phyloP scores from a whole-genome alignment of 2,888 invertebrate genomes.

The Neoscelio sp. region DNA sequence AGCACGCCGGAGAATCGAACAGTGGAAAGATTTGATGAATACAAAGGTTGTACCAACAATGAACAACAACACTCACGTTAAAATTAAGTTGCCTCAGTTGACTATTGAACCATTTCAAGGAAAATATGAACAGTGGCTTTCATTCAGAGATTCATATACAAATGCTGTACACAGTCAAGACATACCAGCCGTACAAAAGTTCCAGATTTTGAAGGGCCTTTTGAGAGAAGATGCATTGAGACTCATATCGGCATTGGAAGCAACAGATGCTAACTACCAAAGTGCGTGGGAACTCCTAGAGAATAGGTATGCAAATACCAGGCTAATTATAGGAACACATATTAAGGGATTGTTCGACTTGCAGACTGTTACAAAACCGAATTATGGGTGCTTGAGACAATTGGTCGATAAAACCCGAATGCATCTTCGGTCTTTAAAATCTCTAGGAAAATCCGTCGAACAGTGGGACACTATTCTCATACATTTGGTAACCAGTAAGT shows the following conservation, averaged over 20 bases:
- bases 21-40: not conserved
- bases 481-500: not conserved
- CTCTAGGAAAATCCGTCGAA: not conserved
- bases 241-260: conserved; percentile 4
- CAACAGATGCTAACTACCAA: conserved; percentile 2
- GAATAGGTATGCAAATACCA: conserved; percentile 7
- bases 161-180: conserved; percentile 5
- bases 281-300: conserved; percentile 10
- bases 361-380: not conserved
- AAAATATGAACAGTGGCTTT: conserved; percentile 23
- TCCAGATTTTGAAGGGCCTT: conserved; percentile 14
- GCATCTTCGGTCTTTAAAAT: conserved; percentile 7
- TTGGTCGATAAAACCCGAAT: conserved; percentile 21
- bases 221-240: conserved; percentile 9
- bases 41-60: not conserved
- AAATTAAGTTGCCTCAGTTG: not conserved
- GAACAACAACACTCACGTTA: not conserved
- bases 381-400: not conserved
- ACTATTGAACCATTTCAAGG: conserved; percentile 15
- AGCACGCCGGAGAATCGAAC: not conserved
- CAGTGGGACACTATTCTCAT: conserved; percentile 17
- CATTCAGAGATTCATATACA: conserved; percentile 8
- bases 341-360: conserved; percentile 17
- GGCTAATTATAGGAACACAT: conserved; percentile 27
- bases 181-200: conserved; percentile 22